Conservation (phyloP, 2,113 vertebrate species). For the Pluvianellus socialis region DNA sequence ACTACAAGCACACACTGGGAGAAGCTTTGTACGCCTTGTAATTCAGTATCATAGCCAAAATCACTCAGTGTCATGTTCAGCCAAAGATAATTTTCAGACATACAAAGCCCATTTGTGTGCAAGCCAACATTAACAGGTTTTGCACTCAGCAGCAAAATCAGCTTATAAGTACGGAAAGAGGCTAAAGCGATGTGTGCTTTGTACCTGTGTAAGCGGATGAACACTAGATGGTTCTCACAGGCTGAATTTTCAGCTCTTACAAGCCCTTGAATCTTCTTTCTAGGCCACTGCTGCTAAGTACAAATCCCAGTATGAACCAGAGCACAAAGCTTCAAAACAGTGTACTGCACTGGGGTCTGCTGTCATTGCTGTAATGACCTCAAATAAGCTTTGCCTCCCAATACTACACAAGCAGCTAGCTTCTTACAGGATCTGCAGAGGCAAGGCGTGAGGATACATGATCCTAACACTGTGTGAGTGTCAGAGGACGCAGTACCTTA, state of each 20-base stretch:
- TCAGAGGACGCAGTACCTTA: background rate
- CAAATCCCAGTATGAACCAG: background rate
- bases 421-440: background rate
- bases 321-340: background rate
- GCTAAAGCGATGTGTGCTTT: background rate
- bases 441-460: background rate
- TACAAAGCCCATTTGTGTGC: background rate
- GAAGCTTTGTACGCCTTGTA: background rate
- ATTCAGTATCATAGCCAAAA: background rate
- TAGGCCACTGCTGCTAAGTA: background rate
- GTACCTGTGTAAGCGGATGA: background rate
- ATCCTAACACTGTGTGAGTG: background rate
- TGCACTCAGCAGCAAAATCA: background rate
- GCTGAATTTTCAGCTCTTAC: background rate
- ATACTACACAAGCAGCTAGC: background rate
- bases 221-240: background rate
- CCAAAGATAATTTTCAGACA: background rate
- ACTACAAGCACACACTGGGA: accelerated
- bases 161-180: accelerated
- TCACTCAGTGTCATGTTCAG: background rate
- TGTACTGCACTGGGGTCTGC: background rate
- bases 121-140: background rate
- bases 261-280: background rate
- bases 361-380: background rate
- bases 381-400: background rate